Evolutionary conservation across 2,888 invertebrate species (phyloP).

Genomic region (Drosophila flavopinicola): DNA sequence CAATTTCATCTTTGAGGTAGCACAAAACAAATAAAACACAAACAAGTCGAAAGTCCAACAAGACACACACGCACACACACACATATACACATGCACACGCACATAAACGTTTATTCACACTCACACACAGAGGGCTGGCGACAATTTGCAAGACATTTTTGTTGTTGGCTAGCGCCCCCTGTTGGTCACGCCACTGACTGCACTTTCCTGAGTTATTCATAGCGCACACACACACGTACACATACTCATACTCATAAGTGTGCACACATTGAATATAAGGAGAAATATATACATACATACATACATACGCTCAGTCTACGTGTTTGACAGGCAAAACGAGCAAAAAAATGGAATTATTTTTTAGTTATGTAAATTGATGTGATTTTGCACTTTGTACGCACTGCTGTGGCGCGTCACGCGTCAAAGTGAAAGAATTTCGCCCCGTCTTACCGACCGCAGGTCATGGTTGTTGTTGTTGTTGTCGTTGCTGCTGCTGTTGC

Average conservation of each 20-base stretch:
- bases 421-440: conserved; percentile 29
- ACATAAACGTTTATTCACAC: conserved; percentile 29
- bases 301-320: conserved; percentile 25
- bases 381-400: conserved; percentile 49
- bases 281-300: conserved; percentile 4
- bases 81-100: background rate
- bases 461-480: conserved; percentile 66
- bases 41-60: conserved; percentile 78
- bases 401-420: conserved; percentile 30
- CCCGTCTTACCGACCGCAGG: conserved; percentile 51
- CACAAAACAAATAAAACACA: conserved; percentile 50
- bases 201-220: conserved; percentile 53
- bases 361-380: conserved; percentile 53
- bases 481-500: conserved; percentile 17
- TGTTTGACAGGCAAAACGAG: conserved; percentile 33
- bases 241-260: conserved; percentile 10
- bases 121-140: conserved; percentile 24
- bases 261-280: background rate
- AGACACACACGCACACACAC: conserved; percentile 8
- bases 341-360: conserved; percentile 5
- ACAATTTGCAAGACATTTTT: conserved; percentile 10
- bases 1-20: conserved; percentile 35
- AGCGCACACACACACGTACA: conserved; percentile 22
- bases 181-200: conserved; percentile 39
- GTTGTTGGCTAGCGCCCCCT: conserved; percentile 41